A percentile compares a stretch with the other conserved stretches of the same genome.
Evolutionary conservation across 2,888 invertebrate species (phyloP).

Genomic region (Chromoteleia sp.): DNA sequence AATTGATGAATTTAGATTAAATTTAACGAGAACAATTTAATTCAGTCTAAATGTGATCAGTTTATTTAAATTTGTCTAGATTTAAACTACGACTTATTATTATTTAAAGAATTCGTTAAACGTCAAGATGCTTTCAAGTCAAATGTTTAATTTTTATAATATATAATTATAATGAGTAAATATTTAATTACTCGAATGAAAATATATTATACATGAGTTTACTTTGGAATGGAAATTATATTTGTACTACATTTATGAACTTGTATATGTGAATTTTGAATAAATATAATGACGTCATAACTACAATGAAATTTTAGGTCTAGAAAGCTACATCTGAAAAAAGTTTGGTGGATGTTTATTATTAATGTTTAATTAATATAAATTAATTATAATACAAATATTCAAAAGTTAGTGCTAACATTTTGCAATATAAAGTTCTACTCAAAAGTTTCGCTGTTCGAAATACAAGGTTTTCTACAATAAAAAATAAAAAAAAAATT

Average conservation of each 20-base stretch:
- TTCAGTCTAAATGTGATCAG: not conserved
- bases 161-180: no score
- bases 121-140: not conserved
- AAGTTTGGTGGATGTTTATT: not conserved
- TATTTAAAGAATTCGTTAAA: no score
- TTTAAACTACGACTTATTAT: not conserved
- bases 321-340: not conserved
- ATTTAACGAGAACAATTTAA: constrained; percentile 2
- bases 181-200: not conserved
- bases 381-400: no score
- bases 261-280: no score
- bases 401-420: no score
- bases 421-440: no score
- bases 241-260: no score
- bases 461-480: no score
- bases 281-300: not conserved
- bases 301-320: not conserved
- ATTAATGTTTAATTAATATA: no score
- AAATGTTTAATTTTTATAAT: no score
- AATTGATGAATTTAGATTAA: constrained; percentile 22
- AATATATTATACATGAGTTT: not conserved
- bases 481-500: not conserved
- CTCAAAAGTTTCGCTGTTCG: no score
- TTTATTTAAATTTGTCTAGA: constrained; percentile 1
- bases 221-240: not conserved